Evolutionary conservation across 2,797 vertebrate species (phyloP).

Genomic region (Fratercula arctica): DNA sequence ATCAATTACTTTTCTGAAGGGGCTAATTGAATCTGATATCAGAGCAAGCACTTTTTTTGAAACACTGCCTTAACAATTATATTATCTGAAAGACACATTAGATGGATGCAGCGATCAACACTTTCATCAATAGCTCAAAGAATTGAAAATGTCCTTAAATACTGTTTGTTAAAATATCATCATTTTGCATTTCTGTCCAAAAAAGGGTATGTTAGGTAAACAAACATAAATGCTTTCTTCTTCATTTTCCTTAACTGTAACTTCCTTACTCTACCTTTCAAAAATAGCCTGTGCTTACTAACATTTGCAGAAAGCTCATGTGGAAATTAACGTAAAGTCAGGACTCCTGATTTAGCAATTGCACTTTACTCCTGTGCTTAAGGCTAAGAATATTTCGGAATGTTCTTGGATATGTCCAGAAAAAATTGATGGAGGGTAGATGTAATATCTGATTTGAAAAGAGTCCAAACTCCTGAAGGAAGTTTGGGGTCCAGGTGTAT

Average conservation of each 20-base stretch:
- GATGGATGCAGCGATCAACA: background rate
- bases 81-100: background rate
- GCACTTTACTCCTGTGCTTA: background rate
- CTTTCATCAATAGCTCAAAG: background rate
- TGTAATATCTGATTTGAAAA: background rate
- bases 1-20: background rate
- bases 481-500: background rate
- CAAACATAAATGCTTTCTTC: background rate
- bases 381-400: background rate
- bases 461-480: background rate
- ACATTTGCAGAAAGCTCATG: slow-evolving; percentile 5
- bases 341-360: background rate
- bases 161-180: background rate
- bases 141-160: background rate
- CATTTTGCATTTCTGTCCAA: background rate
- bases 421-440: background rate
- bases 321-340: background rate
- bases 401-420: background rate
- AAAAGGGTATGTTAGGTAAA: background rate
- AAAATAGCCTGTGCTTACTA: background rate
- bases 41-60: slow-evolving; percentile 18
- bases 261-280: background rate
- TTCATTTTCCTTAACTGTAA: background rate
- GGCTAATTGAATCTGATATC: slow-evolving; percentile 33
- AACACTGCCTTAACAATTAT: background rate